A percentile compares a stretch with the other conserved stretches of the same genome.
Evolutionary conservation across 2,888 invertebrate genomes (phyloP).

Genomic region (Chamaedrilus cognettii): DNA sequence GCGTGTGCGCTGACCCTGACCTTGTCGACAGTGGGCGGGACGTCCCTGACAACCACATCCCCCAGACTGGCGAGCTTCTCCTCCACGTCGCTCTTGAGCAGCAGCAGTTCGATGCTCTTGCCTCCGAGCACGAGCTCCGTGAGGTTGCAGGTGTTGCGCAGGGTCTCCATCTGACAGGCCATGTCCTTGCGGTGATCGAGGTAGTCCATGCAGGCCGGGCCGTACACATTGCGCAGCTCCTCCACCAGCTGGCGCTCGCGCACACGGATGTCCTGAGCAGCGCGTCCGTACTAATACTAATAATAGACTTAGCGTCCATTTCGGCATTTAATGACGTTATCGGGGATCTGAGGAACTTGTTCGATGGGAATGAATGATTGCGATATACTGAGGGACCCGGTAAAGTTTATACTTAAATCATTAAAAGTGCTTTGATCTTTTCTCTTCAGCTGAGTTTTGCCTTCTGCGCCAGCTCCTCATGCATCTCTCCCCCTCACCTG

Average conservation of each 20-base stretch:
- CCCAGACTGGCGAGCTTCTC: conserved; percentile 53
- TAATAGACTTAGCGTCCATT: too few relatives aligned
- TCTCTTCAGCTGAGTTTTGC: too few relatives aligned
- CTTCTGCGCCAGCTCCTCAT: too few relatives aligned
- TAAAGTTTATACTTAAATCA: too few relatives aligned
- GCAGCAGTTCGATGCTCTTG: conserved; percentile 58
- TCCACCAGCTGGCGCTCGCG: conserved; percentile 56
- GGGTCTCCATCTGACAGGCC: conserved; percentile 43
- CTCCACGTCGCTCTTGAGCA: conserved; percentile 58
- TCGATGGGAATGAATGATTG: too few relatives aligned
- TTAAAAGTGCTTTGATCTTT: too few relatives aligned
- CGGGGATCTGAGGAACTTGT: too few relatives aligned
- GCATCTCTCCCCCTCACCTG: too few relatives aligned
- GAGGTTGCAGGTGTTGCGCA: conserved; percentile 58
- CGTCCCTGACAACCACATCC: conserved; percentile 48
- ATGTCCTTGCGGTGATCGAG: conserved; percentile 46
- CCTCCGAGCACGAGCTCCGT: conserved; percentile 58
- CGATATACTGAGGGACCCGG: too few relatives aligned
- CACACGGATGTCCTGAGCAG: conserved; percentile 51
- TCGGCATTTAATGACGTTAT: too few relatives aligned
- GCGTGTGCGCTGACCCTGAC: not conserved
- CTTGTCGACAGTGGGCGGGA: conserved; percentile 48
- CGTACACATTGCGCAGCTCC: conserved; percentile 55
- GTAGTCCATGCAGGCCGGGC: conserved; percentile 54
- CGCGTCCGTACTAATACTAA: too few relatives aligned